phyloP scores from a whole-genome alignment of 2,888 invertebrate genomes.

The Melanchra persicariae region DNA sequence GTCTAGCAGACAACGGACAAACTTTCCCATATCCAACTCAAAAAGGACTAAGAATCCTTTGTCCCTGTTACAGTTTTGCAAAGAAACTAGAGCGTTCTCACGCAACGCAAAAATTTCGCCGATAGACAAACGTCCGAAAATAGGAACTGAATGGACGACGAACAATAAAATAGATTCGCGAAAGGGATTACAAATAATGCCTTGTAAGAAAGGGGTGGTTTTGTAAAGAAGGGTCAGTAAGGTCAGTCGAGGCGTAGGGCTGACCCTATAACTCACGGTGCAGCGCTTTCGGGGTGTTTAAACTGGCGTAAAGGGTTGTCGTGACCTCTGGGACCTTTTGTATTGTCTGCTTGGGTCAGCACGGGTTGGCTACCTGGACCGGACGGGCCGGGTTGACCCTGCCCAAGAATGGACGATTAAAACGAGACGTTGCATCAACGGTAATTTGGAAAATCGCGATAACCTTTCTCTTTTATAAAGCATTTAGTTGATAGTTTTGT shows the following conservation, averaged over 20 bases:
- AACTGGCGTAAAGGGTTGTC: constrained; percentile 88
- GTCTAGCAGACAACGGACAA: constrained; percentile 83
- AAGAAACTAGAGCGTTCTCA: constrained; percentile 90
- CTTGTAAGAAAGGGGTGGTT: constrained; percentile 88
- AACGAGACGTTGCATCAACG: constrained; percentile 86
- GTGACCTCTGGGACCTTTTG: constrained; percentile 84
- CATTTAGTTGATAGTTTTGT: constrained; percentile 76
- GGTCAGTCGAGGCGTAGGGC: constrained; percentile 85
- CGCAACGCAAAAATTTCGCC: constrained; percentile 88
- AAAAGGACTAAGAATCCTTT: constrained; percentile 71
- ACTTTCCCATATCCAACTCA: constrained; percentile 84
- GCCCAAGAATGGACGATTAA: constrained; percentile 86
- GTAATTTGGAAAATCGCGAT: constrained; percentile 87
- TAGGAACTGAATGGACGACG: constrained; percentile 80
- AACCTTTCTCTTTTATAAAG: constrained; percentile 79
- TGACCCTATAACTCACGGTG: constrained; percentile 90
- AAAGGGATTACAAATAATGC: constrained; percentile 91
- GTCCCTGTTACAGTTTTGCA: constrained; percentile 88
- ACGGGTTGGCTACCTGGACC: constrained; percentile 87
- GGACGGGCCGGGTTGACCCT: constrained; percentile 81
- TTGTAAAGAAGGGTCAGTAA: constrained; percentile 86
- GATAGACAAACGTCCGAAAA: constrained; percentile 84
- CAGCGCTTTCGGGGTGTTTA: constrained; percentile 88
- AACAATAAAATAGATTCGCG: constrained; percentile 91
- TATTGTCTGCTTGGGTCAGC: constrained; percentile 81